phyloP scores from a whole-genome alignment of 2,113 vertebrate species.

The Saccopteryx bilineata region DNA sequence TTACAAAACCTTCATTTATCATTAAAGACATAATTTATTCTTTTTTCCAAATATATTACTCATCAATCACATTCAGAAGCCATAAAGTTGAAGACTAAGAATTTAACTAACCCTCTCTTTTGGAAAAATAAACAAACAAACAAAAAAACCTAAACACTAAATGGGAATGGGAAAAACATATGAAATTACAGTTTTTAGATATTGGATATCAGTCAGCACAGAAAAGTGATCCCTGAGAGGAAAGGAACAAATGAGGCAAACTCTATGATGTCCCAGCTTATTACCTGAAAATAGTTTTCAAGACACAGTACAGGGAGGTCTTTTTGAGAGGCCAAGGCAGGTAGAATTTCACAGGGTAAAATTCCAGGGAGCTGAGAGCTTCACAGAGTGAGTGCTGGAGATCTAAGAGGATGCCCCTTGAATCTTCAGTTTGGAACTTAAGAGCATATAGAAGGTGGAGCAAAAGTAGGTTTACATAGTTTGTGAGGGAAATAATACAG shows the following conservation, averaged over 20 bases:
- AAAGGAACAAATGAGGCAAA: neutral
- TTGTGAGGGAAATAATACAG: too few relatives aligned
- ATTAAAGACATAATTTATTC: constrained; percentile 48
- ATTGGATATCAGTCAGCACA: neutral
- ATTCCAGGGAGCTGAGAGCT: neutral
- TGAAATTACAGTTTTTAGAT: neutral
- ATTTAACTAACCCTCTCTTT: neutral
- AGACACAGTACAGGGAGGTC: neutral
- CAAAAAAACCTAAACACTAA: neutral
- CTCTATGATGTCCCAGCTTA: neutral
- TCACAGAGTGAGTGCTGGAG: neutral
- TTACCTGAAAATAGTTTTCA: neutral
- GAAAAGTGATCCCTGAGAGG: neutral
- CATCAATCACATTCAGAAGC: constrained; percentile 14
- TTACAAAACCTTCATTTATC: constrained; percentile 50
- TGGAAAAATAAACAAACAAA: neutral
- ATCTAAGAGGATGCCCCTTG: neutral
- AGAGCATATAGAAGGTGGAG: too few relatives aligned
- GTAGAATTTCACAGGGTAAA: neutral
- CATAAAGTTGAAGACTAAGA: neutral
- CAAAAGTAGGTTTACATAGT: too few relatives aligned
- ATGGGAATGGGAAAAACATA: neutral
- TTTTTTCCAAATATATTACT: constrained; percentile 58
- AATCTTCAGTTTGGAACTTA: neutral
- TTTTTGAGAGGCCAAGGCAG: neutral